A percentile compares a stretch with the other conserved stretches of the same genome.
These are phyloP conservation scores for Capromys pilorides DNA, from an alignment of 2,797 vertebrate genomes.

Conservation along the genomic window DNA sequence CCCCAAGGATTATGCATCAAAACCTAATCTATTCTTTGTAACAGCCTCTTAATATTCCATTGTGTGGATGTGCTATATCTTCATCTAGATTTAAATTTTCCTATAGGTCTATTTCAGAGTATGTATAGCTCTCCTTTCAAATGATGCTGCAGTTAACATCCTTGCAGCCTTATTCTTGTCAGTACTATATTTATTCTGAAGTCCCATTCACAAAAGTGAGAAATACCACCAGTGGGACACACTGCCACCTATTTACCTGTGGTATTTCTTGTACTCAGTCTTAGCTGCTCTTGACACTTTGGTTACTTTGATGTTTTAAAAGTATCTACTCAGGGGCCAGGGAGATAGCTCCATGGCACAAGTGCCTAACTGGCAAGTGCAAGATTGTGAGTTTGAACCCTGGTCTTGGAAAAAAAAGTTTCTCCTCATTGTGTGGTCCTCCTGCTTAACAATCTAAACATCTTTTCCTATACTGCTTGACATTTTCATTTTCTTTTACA, in stretches of 20 bases:
- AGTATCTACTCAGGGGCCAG: no score
- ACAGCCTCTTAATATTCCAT: neutral
- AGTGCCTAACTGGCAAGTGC: no score
- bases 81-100: neutral
- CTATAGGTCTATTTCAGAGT: neutral
- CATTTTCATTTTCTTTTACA: neutral
- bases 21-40: neutral
- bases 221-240: neutral
- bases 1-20: neutral
- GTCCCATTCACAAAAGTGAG: neutral
- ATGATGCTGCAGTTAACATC: neutral
- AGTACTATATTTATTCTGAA: neutral
- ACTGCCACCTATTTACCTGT: neutral
- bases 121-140: neutral
- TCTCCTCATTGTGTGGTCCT: neutral
- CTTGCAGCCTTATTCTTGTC: neutral
- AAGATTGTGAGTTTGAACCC: no score
- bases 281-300: neutral
- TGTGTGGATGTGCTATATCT: neutral
- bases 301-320: neutral
- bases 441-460: neutral
- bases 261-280: neutral
- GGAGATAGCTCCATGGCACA: no score
- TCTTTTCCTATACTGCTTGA: neutral
- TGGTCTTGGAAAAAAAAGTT: no score